Evolutionary conservation across 2,113 vertebrate species (phyloP), one percentile per base, ranked within the genome.

Genomic region (Thomomys bottae): DNA sequence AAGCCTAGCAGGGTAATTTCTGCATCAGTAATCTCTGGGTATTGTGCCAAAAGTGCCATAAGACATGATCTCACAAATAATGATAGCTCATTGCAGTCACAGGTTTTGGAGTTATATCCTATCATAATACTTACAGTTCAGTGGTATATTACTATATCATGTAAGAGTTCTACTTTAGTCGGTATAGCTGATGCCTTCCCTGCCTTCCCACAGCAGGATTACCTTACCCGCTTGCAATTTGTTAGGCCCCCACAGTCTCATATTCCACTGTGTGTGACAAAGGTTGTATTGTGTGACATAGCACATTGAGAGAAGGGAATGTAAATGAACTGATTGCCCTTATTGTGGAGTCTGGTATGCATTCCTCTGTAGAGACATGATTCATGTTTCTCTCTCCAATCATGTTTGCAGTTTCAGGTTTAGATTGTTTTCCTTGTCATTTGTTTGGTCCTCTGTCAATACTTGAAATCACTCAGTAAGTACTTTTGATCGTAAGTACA

Each of bases 401-500:
- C 40, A 77, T 4, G 2, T 26, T 54, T 57, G 26, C 71, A 70
- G 2, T 70, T 67, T 57, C 30, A 71, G 28, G 20, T 59, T 89
- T 28, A 23, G 34, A 17, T 73, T 77, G 3, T 24, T 67, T 87
- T 83, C 54, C n/a, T 87, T 49, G 36, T 67, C 61, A 38, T 30
- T 75, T 57, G 42, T 34, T 26, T 94, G 63, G 21, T 63, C 12
- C 18, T 49, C 61, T 79, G 5, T 76, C 42, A 84, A n/a, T 36
- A 73, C 34, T 93, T 70, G 79, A 93, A 92, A 77, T 79, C 49
- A 36, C 30, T 84, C 38, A 66, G 8, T 68, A 66, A 72, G 88
- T 45, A 82, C 7, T 91, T 87, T 85, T 14, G 71, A 59, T 82
- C 82, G 7, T 87, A 90, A 84, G 54, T 15, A 73, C 20, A 68